phyloP scores from a whole-genome alignment of 92 coral and sea anemone species.

The Anthopleura xanthogrammica region DNA sequence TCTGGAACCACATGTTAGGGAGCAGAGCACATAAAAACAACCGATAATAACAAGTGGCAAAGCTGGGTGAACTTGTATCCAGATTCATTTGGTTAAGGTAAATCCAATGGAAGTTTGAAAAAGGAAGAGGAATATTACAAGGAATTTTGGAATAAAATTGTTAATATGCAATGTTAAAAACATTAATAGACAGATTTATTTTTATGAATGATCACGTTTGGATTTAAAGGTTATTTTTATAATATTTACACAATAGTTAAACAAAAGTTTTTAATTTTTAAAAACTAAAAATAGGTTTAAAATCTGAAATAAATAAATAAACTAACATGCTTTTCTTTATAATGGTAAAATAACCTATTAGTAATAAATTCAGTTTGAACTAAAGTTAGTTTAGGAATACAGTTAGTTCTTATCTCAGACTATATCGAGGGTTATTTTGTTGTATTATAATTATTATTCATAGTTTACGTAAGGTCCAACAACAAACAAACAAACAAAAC shows the following conservation, averaged over 20 bases:
- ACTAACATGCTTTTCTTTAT: not conserved
- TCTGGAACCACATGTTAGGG: no score
- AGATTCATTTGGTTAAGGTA: no score
- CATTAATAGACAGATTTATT: not conserved
- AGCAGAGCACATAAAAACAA: no score
- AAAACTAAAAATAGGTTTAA: not conserved
- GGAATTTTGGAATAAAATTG: not conserved
- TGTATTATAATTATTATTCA: not conserved
- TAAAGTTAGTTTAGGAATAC: not conserved
- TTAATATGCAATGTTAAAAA: not conserved
- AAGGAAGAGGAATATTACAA: no score
- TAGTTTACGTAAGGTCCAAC: not conserved
- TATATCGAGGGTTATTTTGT: not conserved
- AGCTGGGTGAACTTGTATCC: no score
- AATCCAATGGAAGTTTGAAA: no score
- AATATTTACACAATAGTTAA: no score
- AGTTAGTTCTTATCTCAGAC: not conserved
- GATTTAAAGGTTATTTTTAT: not conserved
- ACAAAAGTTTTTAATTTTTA: not conserved
- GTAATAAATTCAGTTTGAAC: not conserved
- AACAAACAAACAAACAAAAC: conserved; percentile 1
- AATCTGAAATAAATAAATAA: not conserved
- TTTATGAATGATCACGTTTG: conserved; percentile 1
- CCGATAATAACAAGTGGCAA: no score
- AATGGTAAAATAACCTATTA: not conserved